These are phyloP conservation scores for Hoplostethus mediterraneus DNA, from an alignment of 2,797 vertebrate genomes.

Conservation along the genomic window DNA sequence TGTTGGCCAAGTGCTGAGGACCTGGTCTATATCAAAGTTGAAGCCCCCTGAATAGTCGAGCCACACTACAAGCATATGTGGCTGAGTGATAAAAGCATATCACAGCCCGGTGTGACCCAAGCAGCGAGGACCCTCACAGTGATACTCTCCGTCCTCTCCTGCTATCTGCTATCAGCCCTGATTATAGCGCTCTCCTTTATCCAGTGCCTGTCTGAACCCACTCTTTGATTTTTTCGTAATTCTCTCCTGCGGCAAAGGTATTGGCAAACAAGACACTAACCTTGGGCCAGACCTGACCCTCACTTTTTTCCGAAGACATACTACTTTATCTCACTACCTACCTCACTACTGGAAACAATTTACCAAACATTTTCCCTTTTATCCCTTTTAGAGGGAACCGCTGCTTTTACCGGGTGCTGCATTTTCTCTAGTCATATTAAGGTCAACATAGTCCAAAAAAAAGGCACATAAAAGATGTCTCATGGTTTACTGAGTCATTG, in stretches of 20 bases:
- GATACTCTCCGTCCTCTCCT: constrained; percentile 40
- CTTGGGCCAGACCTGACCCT: constrained; percentile 53
- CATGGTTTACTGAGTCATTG: not conserved
- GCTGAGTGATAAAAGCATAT: constrained; percentile 44
- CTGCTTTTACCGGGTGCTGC: constrained; percentile 16
- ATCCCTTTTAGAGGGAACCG: constrained; percentile 42
- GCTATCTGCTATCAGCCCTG: constrained; percentile 63
- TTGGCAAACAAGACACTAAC: constrained; percentile 48
- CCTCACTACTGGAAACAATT: too few species aligned
- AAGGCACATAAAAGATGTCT: not conserved
- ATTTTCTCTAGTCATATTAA: constrained; percentile 7
- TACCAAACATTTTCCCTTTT: constrained; percentile 46
- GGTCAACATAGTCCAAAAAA: not conserved
- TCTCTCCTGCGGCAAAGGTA: constrained; percentile 42
- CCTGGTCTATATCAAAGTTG: constrained; percentile 5
- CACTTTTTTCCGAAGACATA: constrained; percentile 44
- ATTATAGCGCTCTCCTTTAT: constrained; percentile 61
- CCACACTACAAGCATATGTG: not conserved
- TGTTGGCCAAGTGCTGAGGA: constrained; percentile 34
- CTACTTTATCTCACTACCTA: not conserved
- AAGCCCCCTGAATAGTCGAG: not conserved
- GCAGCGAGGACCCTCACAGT: constrained; percentile 31
- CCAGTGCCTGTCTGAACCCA: constrained; percentile 44
- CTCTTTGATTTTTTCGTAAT: constrained; percentile 52
- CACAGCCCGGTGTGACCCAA: constrained; percentile 47